A percentile compares a stretch with the other conserved stretches of the same genome.
These are phyloP conservation scores for Hyphantria cunea DNA, from an alignment of 1,140 invertebrate species.

Conservation along the genomic window DNA sequence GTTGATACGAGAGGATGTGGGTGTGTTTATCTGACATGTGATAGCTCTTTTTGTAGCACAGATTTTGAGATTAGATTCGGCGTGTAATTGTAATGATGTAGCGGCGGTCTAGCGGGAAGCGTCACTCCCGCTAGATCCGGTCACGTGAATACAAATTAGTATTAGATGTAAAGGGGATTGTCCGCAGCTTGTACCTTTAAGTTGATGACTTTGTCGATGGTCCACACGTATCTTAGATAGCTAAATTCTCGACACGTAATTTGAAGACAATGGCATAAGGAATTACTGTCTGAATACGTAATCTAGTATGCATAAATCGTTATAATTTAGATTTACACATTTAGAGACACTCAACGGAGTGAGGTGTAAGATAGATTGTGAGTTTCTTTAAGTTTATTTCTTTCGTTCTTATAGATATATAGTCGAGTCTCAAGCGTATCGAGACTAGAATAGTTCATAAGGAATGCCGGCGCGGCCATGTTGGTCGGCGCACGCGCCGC, in stretches of 20 bases:
- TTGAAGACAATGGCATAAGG: slow-evolving; percentile 1
- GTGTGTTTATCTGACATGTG: slow-evolving; percentile 21
- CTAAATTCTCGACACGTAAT: slow-evolving; percentile 19
- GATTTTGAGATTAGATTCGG: slow-evolving; percentile 29
- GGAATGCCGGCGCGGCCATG: slow-evolving; percentile 44
- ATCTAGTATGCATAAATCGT: too few relatives aligned
- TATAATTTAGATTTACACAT: too few relatives aligned
- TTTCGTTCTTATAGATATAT: slow-evolving; percentile 20
- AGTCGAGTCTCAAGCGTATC: slow-evolving; percentile 21
- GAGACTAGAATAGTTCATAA: slow-evolving; percentile 28
- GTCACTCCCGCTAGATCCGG: slow-evolving; percentile 19
- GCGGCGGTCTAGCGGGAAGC: slow-evolving; percentile 6
- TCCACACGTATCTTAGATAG: not conserved
- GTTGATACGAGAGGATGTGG: slow-evolving; percentile 27
- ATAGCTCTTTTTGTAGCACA: slow-evolving; percentile 31
- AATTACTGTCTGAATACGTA: slow-evolving; percentile 1
- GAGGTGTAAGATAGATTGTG: too few relatives aligned
- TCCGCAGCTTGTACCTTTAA: slow-evolving; percentile 10
- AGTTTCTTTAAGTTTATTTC: too few relatives aligned
- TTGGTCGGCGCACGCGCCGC: slow-evolving; percentile 60
- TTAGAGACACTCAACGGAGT: too few relatives aligned
- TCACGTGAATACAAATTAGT: slow-evolving; percentile 29
- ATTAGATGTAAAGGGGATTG: slow-evolving; percentile 22
- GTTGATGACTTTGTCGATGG: slow-evolving; percentile 13
- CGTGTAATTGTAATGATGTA: slow-evolving; percentile 21